A percentile compares a stretch with the other conserved stretches of the same genome.
phyloP scores from a whole-genome alignment of 2,797 vertebrate genomes.

The Ceyx erithaca region DNA sequence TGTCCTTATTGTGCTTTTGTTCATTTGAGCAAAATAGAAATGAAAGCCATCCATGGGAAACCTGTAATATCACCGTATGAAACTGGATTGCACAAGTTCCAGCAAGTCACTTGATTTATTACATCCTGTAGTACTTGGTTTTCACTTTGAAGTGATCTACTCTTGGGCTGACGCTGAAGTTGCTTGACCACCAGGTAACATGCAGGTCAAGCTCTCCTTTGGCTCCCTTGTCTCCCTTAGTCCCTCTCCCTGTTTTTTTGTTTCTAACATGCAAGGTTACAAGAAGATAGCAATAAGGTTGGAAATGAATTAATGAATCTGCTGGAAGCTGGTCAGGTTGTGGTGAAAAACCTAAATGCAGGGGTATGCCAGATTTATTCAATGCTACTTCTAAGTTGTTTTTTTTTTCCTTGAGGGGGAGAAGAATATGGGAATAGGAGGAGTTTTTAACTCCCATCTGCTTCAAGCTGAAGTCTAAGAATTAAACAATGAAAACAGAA shows the following conservation, averaged over 20 bases:
- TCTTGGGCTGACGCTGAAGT: not conserved
- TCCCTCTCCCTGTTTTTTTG: not conserved
- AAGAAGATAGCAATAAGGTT: not conserved
- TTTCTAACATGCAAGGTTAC: not conserved
- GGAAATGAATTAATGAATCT: not conserved
- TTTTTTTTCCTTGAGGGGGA: not conserved
- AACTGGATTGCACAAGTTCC: not conserved
- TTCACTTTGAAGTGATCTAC: not conserved
- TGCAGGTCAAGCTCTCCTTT: too few species aligned
- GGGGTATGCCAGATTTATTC: not conserved
- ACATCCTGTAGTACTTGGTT: not conserved
- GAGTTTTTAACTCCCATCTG: not conserved
- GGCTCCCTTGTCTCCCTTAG: not conserved
- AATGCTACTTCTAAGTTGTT: not conserved
- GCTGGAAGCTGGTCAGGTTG: not conserved
- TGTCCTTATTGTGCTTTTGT: not conserved
- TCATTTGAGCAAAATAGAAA: not conserved
- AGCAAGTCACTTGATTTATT: not conserved
- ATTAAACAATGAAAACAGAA: not conserved
- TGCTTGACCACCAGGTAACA: accelerated
- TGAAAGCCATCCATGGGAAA: not conserved
- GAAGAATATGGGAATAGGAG: not conserved
- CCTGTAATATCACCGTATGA: not conserved
- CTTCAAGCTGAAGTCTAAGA: not conserved
- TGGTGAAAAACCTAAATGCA: not conserved